A percentile compares a stretch with the other conserved stretches of the same genome.
Evolutionary conservation across 2,797 vertebrate species (phyloP).

Genomic region (Helarctos malayanus): DNA sequence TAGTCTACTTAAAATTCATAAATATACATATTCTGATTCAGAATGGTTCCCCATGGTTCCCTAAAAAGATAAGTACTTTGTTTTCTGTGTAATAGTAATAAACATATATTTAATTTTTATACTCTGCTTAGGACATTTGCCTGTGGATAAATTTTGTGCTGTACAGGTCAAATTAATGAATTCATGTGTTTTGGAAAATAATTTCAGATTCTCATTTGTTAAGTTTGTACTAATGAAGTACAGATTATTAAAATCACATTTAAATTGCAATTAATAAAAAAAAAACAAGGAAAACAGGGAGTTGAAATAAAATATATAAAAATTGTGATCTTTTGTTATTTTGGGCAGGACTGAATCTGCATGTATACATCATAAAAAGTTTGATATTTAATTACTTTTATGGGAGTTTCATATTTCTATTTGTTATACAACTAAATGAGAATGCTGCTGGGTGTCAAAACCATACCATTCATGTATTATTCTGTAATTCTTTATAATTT

Average conservation of each 20-base stretch:
- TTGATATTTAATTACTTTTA: conserved; percentile 5
- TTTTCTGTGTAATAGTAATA: background rate
- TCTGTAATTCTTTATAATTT: background rate
- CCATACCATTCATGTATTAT: background rate
- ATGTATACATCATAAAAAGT: background rate
- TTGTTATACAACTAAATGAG: background rate
- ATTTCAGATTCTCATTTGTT: background rate
- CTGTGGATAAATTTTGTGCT: background rate
- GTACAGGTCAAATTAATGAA: background rate
- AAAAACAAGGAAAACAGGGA: background rate
- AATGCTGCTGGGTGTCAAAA: background rate
- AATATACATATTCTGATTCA: background rate
- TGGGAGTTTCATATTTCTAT: background rate
- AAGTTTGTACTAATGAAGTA: background rate
- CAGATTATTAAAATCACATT: background rate
- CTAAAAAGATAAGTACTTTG: background rate
- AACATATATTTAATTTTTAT: conserved; percentile 1
- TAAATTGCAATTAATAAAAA: background rate
- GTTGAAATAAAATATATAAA: background rate
- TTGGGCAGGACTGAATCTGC: background rate
- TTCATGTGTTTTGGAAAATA: background rate
- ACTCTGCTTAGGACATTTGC: background rate
- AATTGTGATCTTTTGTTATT: background rate
- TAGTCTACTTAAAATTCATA: background rate
- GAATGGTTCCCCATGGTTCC: background rate